Percentiles rank a stretch among this genome's conserved stretches.
Conservation (phyloP, 2,888 invertebrate species). For the Drosophila fulvimacula region DNA sequence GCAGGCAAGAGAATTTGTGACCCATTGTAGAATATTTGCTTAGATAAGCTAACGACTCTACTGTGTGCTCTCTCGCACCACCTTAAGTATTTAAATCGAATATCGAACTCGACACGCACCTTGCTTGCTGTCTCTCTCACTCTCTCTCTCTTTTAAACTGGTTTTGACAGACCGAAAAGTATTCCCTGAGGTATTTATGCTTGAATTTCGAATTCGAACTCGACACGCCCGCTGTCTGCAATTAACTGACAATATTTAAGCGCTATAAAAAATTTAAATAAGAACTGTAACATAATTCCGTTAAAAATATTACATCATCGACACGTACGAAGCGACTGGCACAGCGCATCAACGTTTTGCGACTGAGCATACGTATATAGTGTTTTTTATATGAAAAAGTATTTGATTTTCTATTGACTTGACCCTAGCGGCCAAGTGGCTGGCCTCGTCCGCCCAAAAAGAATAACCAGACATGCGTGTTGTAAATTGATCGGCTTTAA, state of each 20-base stretch:
- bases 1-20: slow-evolving; percentile 46
- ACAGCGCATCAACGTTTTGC: slow-evolving; percentile 16
- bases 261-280: slow-evolving; percentile 11
- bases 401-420: slow-evolving; percentile 40
- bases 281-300: slow-evolving; percentile 45
- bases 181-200: slow-evolving; percentile 21
- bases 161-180: slow-evolving; percentile 35
- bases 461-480: slow-evolving; percentile 45
- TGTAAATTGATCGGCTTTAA: slow-evolving; percentile 64
- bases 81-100: not conserved
- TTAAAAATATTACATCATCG: slow-evolving; percentile 55
- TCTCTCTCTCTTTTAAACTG: slow-evolving; percentile 25
- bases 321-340: slow-evolving; percentile 30
- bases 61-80: not conserved
- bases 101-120: not conserved
- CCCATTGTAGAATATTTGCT: slow-evolving; percentile 48
- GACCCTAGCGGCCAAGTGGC: slow-evolving; percentile 48
- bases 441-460: slow-evolving; percentile 51
- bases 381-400: slow-evolving; percentile 4
- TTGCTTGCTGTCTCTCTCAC: not conserved
- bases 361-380: slow-evolving; percentile 18
- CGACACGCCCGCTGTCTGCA: slow-evolving; percentile 25
- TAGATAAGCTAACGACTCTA: slow-evolving; percentile 14
- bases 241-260: slow-evolving; percentile 39
- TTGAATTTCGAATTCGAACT: slow-evolving; percentile 23